phyloP scores from a whole-genome alignment of 2,797 vertebrate genomes.

The Sparidentex hasta region DNA sequence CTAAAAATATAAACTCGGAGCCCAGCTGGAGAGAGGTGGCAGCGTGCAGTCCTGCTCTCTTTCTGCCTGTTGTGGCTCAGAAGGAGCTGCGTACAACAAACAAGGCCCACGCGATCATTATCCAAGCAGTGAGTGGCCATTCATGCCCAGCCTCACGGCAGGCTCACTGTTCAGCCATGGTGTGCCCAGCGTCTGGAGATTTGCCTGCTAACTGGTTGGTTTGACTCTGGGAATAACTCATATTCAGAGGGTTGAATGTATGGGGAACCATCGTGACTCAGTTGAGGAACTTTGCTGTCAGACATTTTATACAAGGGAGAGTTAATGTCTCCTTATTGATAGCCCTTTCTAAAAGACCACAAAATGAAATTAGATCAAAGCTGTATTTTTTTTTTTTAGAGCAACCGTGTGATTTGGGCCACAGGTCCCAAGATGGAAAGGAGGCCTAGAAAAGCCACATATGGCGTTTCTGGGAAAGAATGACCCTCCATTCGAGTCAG shows the following conservation, averaged over 20 bases:
- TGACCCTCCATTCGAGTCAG: constrained; percentile 29
- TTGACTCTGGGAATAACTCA: constrained; percentile 22
- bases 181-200: constrained; percentile 33
- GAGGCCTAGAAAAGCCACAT: constrained; percentile 65
- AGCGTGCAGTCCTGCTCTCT: constrained; percentile 25
- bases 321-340: not conserved
- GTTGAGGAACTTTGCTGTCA: not conserved
- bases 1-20: constrained; percentile 66
- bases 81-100: constrained; percentile 50
- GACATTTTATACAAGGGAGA: not conserved
- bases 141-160: constrained; percentile 31
- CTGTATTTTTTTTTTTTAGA: constrained; percentile 50
- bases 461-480: constrained; percentile 43
- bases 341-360: not conserved
- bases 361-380: constrained; percentile 60
- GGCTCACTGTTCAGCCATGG: constrained; percentile 30
- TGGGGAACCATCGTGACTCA: no score
- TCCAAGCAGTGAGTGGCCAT: constrained; percentile 41
- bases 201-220: constrained; percentile 57
- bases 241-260: not conserved
- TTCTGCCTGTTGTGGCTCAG: constrained; percentile 29
- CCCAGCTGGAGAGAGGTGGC: constrained; percentile 28
- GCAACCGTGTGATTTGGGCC: constrained; percentile 59
- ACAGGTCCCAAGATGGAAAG: constrained; percentile 55
- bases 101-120: constrained; percentile 51